Evolutionary conservation across 2,888 invertebrate genomes (phyloP), one percentile per base, ranked within the genome.

Genomic region (Urechis unicinctus): DNA sequence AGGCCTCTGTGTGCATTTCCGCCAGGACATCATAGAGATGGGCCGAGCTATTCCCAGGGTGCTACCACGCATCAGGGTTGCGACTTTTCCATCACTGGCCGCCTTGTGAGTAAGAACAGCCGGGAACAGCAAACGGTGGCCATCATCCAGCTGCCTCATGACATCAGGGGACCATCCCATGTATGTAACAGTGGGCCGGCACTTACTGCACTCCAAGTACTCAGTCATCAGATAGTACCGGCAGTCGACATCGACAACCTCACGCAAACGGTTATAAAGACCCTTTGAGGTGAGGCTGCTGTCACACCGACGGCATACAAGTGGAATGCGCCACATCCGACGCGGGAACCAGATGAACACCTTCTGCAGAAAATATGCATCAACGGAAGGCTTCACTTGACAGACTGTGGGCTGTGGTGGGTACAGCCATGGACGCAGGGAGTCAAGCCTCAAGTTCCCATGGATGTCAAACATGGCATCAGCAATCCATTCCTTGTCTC

Each of bases 221-320:
- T 66, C 64, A 21, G 53, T 21, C 2, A 56, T 62, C 31, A 66
- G 53, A 53, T 50, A 58, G 57, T 63, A 67, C n/a, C 24, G 60
- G n/a, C 53, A 30, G 45, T 61, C 63, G 13, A 66, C 48, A 44
- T 67, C 66, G 0, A 59, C 25, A 1, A 67, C 68, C 17, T 59
- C 53, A 13, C 60, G 26, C 0, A 59, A 49, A 24, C 53, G 36
- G 28, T 55, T 52, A 47, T 64, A 49, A 0, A 66, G 42, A 2
- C 64, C 64, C 24, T 60, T 51, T 22, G 55, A 48, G 2, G 56
- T 53, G 17, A 66, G 53, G 6, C 49, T 25, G 48, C 29, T 47
- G 2, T 29, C 36, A 51, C 60, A 63, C 9, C 22, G 9, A 9
- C 13, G 4, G 47, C 53, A 53, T 13, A 9, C 3, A 13, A 53